These are phyloP conservation scores for Ophioderma brevispina DNA, from an alignment of 35 echinoderm and acorn worm genomes.

Conservation along the genomic window DNA sequence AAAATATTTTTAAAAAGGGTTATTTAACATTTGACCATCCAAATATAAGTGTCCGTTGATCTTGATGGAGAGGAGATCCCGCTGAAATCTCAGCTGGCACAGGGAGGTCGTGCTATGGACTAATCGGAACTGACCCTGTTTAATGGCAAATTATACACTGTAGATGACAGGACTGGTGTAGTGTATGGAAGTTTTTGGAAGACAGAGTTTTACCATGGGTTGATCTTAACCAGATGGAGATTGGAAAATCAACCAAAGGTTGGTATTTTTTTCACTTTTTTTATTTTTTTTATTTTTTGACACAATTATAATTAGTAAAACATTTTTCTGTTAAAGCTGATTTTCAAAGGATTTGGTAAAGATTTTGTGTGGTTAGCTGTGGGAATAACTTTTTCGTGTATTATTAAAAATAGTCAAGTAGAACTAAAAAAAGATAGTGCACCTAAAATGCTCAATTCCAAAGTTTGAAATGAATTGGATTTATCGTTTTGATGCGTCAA, in stretches of 20 bases:
- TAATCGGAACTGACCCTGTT: conserved; percentile 85
- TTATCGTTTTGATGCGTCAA: too few species aligned
- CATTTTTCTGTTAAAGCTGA: too few species aligned
- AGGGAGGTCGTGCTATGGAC: conserved; percentile 94
- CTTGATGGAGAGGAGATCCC: conserved; percentile 41
- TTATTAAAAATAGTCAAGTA: too few species aligned
- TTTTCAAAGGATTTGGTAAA: too few species aligned
- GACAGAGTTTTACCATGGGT: conserved; percentile 79
- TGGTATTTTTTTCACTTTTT: too few species aligned
- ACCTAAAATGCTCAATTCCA: too few species aligned
- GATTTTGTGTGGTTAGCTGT: too few species aligned
- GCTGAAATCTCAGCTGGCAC: conserved; percentile 70
- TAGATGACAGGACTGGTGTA: conserved; percentile 93
- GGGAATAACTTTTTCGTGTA: too few species aligned
- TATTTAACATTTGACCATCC: conserved; percentile 66
- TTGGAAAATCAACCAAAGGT: conserved; percentile 88
- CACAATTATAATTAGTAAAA: too few species aligned
- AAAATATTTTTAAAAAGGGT: conserved; percentile 66
- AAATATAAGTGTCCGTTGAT: conserved; percentile 64
- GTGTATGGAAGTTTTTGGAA: conserved; percentile 79
- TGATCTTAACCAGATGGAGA: conserved; percentile 95
- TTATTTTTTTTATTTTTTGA: too few species aligned
- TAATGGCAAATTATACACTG: conserved; percentile 93
- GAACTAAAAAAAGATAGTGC: too few species aligned
- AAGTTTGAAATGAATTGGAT: too few species aligned